Evolutionary conservation across 2,797 vertebrate genomes (phyloP), one percentile per base, ranked within the genome.

Genomic region (Serranus cabrilla): DNA sequence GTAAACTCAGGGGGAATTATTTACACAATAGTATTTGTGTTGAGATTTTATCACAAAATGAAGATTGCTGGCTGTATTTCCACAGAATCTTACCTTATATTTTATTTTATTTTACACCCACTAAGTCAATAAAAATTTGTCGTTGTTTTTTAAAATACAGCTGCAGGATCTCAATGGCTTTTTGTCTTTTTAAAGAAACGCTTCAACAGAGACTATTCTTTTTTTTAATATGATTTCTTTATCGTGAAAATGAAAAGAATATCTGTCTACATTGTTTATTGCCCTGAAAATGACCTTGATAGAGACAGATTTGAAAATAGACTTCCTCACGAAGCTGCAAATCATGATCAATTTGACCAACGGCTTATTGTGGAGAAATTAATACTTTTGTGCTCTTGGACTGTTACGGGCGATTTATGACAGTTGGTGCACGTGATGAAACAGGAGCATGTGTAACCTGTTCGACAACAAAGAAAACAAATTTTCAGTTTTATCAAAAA

Each of bases 11-110:
- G 49, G 49, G 67, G 80, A 76, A 87, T 80, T 90, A 89, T 91
- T 82, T 80, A 72, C 87, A 81, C 81, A 89, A 81, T 81, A 69
- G 72, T 72, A 74, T 89, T 90, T 90, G 80, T 87, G 69, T 80
- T 86, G 52, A 18, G 34, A 67, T 81, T 87, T 76, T 69, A 81
- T 78, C 65, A 63, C 34, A 63, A 85, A 81, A 81, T 70, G 56
- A 84, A 81, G 73, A 75, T 67, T 74, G 80, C 68, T 80, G 51
- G 54, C 77, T 65, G 66, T 65, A 68, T 78, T 80, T 87, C 47
- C 57, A 69, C 66, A 71, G 55, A 85, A 80, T 76, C 20, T 27
- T 45, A 46, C 79, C 51, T 46, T n/a, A 11, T 45, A 18, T 66
- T 69, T 69, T 52, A 21, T 60, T 55, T 55, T 6, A 34, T 34